Evolutionary conservation across 2,888 invertebrate species (phyloP), one percentile per base, ranked within the genome.

Genomic region (Ichneumoninae sp.): DNA sequence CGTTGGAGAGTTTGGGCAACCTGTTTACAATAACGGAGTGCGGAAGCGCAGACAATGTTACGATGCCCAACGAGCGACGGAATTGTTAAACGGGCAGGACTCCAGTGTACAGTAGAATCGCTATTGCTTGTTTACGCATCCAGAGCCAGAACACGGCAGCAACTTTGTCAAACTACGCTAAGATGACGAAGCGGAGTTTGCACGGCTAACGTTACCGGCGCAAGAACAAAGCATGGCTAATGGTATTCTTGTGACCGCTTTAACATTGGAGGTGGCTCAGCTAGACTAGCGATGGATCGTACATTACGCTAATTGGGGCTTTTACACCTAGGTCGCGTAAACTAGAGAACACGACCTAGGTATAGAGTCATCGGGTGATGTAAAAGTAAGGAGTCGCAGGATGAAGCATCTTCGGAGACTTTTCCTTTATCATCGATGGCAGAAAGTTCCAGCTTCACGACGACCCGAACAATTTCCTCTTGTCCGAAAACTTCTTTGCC

Each of bases 401-500:
- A 44, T 44, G 3, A 47, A 36, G 7, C 8, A 36, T 36, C 36
- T 36, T 36, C 7, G 36, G 36, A 36, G 0, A 36, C 36, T 36
- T 36, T 36, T 6, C 8, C 8, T 36, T 36, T 0, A 36, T 6
- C 7, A 8, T 7, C 7, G 7, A 6, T 36, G 6, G 6, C 36
- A 36, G 36, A 36, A 36, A 36, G 36, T 36, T 33, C 30, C 13
- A 36, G 44, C 30, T 10, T 16, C 33, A 13, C 54, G 70, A 57
- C 76, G 16, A 65, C 36, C 19, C 52, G 30, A 63, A 75, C 70
- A 54, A 66, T 40, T n/a, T 47, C 50, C 16, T 40, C 36, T 57
- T 26, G 40, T 73, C 73, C 68, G 82, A 68, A 68, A 60, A 60
- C n/a, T 54, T 54, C 7, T 54, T 50, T 63, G 57, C 65, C 40